Percentiles rank a stretch among this genome's conserved stretches.
These are phyloP conservation scores for Sander vitreus DNA, from an alignment of 2,113 vertebrate species.

Conservation along the genomic window DNA sequence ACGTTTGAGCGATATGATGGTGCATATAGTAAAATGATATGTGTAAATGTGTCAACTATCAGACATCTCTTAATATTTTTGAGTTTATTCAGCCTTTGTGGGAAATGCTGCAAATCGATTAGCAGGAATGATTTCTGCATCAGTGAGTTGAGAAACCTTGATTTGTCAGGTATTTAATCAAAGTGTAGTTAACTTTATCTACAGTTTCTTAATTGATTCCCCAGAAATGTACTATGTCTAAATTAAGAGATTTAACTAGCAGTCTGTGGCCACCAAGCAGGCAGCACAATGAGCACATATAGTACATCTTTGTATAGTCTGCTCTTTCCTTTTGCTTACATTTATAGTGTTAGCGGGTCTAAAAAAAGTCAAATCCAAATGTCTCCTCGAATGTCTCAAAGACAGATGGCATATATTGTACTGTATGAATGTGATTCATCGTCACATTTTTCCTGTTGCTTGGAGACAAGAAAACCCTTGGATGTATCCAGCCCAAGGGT, in stretches of 20 bases:
- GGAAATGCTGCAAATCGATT: too few relatives aligned
- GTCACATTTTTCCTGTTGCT: slow-evolving; percentile 34
- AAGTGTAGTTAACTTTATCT: too few relatives aligned
- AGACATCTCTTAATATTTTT: neutral
- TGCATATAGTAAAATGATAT: neutral
- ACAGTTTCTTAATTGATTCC: too few relatives aligned
- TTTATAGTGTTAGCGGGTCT: neutral
- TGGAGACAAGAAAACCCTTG: slow-evolving; percentile 3
- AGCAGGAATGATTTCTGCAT: too few relatives aligned
- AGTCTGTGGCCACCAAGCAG: neutral
- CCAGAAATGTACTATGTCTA: too few relatives aligned
- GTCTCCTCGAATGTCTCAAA: neutral
- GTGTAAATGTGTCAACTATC: neutral
- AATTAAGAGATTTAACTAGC: too few relatives aligned
- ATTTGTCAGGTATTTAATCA: too few relatives aligned
- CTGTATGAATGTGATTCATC: slow-evolving; percentile 13
- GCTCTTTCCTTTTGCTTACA: neutral
- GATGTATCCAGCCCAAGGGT: neutral
- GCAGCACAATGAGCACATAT: neutral
- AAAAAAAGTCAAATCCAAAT: slow-evolving; percentile 2
- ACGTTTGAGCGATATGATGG: neutral
- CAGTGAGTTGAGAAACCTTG: too few relatives aligned
- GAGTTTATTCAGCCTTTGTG: too few relatives aligned
- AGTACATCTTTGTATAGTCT: neutral
- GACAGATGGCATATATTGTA: neutral